Evolutionary conservation across 2,888 invertebrate species (phyloP), one percentile per base, ranked within the genome.

Genomic region (Formica aserva): DNA sequence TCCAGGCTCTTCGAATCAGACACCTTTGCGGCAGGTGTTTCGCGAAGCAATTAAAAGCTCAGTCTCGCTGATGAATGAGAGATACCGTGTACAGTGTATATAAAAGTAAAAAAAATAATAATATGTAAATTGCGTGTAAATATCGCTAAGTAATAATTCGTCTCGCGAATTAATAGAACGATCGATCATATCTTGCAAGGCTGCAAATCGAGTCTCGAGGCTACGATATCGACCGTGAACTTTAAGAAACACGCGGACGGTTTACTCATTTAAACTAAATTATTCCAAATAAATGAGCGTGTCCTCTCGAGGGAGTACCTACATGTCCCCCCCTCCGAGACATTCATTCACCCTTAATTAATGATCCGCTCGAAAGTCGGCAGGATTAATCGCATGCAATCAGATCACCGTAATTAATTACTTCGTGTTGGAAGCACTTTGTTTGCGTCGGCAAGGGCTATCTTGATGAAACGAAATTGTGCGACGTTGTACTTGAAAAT

Each of bases 381-480:
- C 81, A 82, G 87, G 89, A 90, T 90, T 90, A 90, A 90, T 90
- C 91, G 91, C 88, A 85, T 82, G 90, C 90, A 90, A 90, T 90
- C 91, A 87, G 89, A 90, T 90, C 87, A 84, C 85, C 71, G 88
- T 90, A 90, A 90, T 90, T 90, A 90, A 90, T 90, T 91, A 82
- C 88, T 67, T 72, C 83, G 86, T 83, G 89, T 87, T 85, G 85
- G 85, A 74, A 85, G 82, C 88, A 91, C 91, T 90, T 90, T 90
- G 89, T 89, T 90, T 85, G 86, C 90, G 82, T 85, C 82, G 75
- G 66, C 83, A 86, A 72, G 74, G 65, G 86, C 66, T 81, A 77
- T 83, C 85, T 72, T 69, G 74, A 57, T 75, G 74, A 83, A 85
- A 82, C 78, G 85, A 89, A 87, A 86, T 85, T 87, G 85, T 76